Evolutionary conservation across 2,888 invertebrate genomes (phyloP).

Genomic region (Eucera pruinosa): DNA sequence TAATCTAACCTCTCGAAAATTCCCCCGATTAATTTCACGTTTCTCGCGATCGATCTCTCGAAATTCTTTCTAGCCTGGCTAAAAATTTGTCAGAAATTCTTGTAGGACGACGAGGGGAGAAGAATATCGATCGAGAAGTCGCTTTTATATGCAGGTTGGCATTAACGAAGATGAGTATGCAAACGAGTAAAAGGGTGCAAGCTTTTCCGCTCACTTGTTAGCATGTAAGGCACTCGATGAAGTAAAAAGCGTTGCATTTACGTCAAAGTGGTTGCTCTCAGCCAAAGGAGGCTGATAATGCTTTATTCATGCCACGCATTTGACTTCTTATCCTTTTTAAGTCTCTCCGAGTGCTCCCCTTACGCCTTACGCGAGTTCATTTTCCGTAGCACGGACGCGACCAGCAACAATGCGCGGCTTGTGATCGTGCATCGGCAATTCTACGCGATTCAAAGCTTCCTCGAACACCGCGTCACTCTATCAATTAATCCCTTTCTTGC

Average conservation of each 20-base stretch:
- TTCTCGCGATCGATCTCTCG: too few relatives aligned
- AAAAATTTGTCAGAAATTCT: too few relatives aligned
- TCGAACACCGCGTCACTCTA: neutral
- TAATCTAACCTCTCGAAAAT: too few relatives aligned
- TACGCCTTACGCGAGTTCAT: constrained; percentile 30
- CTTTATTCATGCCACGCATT: constrained; percentile 52
- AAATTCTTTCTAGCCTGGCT: too few relatives aligned
- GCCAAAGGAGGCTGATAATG: constrained; percentile 46
- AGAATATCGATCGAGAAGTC: too few relatives aligned
- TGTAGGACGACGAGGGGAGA: too few relatives aligned
- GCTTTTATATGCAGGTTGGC: too few relatives aligned
- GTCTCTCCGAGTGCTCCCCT: constrained; percentile 28
- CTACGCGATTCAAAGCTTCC: neutral
- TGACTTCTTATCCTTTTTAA: constrained; percentile 49
- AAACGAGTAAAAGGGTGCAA: constrained; percentile 29
- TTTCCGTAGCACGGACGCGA: constrained; percentile 10
- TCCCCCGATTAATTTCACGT: too few relatives aligned
- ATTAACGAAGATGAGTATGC: constrained; percentile 19
- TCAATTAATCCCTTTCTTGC: constrained; percentile 27
- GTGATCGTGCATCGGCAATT: constrained; percentile 8
- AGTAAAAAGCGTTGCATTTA: constrained; percentile 46
- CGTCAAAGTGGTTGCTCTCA: constrained; percentile 38
- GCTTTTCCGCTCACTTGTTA: constrained; percentile 32
- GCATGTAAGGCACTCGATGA: constrained; percentile 34
- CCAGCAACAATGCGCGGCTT: constrained; percentile 34